Percentiles rank a stretch among this genome's conserved stretches.
phyloP scores from a whole-genome alignment of 2,797 vertebrate genomes.

The Sebastes oblongus region DNA sequence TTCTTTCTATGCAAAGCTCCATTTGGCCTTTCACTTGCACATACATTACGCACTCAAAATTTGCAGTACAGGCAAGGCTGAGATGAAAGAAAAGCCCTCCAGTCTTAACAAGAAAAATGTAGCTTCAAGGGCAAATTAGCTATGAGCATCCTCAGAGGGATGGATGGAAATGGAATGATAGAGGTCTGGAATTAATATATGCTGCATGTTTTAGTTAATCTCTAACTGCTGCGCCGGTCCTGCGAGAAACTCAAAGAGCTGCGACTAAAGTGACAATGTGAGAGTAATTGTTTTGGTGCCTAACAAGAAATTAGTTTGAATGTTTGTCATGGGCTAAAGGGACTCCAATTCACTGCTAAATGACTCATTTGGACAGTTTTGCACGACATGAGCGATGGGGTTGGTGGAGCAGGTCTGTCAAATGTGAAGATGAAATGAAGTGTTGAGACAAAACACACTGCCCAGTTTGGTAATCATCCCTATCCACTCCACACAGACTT shows the following conservation, averaged over 20 bases:
- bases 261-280: slow-evolving; percentile 47
- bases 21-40: slow-evolving; percentile 59
- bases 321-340: slow-evolving; percentile 22
- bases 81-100: slow-evolving; percentile 79
- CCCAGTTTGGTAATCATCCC: slow-evolving; percentile 61
- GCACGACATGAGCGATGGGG: slow-evolving; percentile 37
- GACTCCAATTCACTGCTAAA: slow-evolving; percentile 27
- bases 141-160: slow-evolving; percentile 71
- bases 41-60: slow-evolving; percentile 64
- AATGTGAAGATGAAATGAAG: slow-evolving; percentile 73
- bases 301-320: slow-evolving; percentile 44
- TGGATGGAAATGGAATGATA: slow-evolving; percentile 66
- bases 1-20: slow-evolving; percentile 47
- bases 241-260: slow-evolving; percentile 41
- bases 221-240: slow-evolving; percentile 30
- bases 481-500: slow-evolving; percentile 60
- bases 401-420: slow-evolving; percentile 50
- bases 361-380: slow-evolving; percentile 54
- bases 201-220: slow-evolving; percentile 73
- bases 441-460: slow-evolving; percentile 69
- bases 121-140: slow-evolving; percentile 79
- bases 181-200: slow-evolving; percentile 65
- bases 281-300: slow-evolving; percentile 50
- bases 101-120: slow-evolving; percentile 74
- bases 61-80: slow-evolving; percentile 55